A percentile compares a stretch with the other conserved stretches of the same genome.
Conservation (phyloP, 35 echinoderm and acorn worm genomes). For the Ophiothrix spiculata region DNA sequence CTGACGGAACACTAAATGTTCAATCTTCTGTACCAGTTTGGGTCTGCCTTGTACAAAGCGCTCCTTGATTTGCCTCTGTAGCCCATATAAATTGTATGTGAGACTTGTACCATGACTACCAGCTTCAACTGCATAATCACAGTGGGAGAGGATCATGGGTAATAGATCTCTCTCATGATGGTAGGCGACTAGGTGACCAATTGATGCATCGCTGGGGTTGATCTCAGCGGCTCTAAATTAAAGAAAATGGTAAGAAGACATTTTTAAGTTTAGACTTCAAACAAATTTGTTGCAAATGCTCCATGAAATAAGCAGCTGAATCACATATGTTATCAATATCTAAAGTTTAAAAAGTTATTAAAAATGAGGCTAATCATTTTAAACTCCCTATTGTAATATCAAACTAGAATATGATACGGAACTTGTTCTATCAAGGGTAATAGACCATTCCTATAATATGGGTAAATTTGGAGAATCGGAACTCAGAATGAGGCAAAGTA, state of each 20-base stretch:
- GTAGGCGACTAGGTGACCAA: not conserved
- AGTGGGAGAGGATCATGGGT: not conserved
- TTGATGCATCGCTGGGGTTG: not conserved
- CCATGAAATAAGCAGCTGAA: not conserved
- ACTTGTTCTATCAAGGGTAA: too few species aligned
- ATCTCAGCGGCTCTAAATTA: not conserved
- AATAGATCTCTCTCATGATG: not conserved
- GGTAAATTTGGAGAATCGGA: too few species aligned
- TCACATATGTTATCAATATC: too few species aligned
- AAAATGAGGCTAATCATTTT: too few species aligned
- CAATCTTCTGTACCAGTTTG: not conserved
- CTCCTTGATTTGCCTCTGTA: not conserved
- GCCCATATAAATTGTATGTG: not conserved
- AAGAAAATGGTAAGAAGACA: not conserved
- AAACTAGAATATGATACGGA: too few species aligned
- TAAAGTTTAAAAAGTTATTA: too few species aligned
- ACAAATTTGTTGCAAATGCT: not conserved
- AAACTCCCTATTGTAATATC: too few species aligned
- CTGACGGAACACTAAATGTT: not conserved
- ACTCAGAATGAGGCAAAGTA: too few species aligned
- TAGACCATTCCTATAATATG: too few species aligned
- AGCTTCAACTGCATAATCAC: not conserved
- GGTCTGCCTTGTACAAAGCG: not conserved
- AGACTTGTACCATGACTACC: not conserved
- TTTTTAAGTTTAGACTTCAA: not conserved